These are phyloP conservation scores for Andrena hattorfiana DNA, from an alignment of 2,888 invertebrate genomes.

Conservation along the genomic window DNA sequence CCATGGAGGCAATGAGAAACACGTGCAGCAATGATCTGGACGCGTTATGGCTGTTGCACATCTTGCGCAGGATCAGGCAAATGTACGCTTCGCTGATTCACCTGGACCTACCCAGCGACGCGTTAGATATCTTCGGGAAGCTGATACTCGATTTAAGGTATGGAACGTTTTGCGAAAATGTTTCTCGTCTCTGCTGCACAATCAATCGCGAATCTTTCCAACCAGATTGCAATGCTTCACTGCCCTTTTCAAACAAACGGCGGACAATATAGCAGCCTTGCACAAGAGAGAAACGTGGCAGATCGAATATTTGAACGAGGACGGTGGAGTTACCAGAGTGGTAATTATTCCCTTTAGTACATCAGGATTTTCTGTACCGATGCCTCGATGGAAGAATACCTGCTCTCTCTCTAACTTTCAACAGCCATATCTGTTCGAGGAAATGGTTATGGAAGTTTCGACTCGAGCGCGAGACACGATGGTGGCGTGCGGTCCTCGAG, in stretches of 20 bases:
- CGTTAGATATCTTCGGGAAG: constrained; percentile 93
- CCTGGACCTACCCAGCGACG: constrained; percentile 95
- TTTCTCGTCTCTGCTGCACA: constrained; percentile 6
- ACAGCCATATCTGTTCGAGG: constrained; percentile 90
- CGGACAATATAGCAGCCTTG: constrained; percentile 91
- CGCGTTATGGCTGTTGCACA: constrained; percentile 91
- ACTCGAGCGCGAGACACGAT: constrained; percentile 90
- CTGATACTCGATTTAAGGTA: constrained; percentile 94
- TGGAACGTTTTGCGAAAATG: background rate
- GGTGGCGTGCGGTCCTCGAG: constrained; percentile 90
- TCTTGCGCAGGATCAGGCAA: constrained; percentile 92
- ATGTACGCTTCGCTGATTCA: constrained; percentile 93
- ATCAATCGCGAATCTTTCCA: constrained; percentile 33
- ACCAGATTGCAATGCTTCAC: constrained; percentile 91
- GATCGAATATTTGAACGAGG: constrained; percentile 93
- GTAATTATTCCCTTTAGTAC: constrained; percentile 84
- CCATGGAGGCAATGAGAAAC: constrained; percentile 85
- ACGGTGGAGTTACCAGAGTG: constrained; percentile 94
- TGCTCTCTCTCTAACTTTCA: constrained; percentile 19
- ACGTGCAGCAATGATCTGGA: constrained; percentile 80
- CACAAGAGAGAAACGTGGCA: constrained; percentile 93
- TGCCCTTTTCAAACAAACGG: constrained; percentile 93
- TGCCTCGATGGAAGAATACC: constrained; percentile 13
- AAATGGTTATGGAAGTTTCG: constrained; percentile 90
- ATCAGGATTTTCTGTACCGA: background rate